These are phyloP conservation scores for Ceratina calcarata DNA, from an alignment of 1,140 invertebrate species.

Conservation along the genomic window DNA sequence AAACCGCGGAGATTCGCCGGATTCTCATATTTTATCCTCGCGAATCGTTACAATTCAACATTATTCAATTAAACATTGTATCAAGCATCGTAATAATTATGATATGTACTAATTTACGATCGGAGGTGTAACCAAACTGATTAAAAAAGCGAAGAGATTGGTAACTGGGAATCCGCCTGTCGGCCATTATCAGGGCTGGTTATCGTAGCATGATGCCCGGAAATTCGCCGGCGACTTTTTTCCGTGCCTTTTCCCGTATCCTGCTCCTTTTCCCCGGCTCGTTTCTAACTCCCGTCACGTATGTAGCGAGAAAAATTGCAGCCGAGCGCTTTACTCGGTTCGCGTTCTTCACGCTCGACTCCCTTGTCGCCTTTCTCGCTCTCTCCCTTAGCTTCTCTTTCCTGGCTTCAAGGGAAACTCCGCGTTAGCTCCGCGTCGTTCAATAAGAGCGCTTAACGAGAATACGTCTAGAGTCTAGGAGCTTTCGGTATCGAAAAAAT, in stretches of 20 bases:
- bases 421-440: constrained; percentile 41
- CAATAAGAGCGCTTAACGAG: constrained; percentile 36
- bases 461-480: neutral
- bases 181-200: constrained; percentile 44
- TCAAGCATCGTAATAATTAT: too few relatives aligned
- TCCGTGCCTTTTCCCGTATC: constrained; percentile 40
- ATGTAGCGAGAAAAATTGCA: constrained; percentile 82
- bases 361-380: constrained; percentile 40
- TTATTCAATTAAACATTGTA: too few relatives aligned
- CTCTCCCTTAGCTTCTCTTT: constrained; percentile 50
- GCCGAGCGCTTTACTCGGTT: constrained; percentile 80
- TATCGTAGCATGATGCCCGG: constrained; percentile 56
- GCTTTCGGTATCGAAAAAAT: neutral
- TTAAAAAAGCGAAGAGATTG: constrained; percentile 60
- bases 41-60: neutral
- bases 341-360: constrained; percentile 79
- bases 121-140: neutral
- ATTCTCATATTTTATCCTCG: constrained; percentile 25
- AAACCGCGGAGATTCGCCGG: constrained; percentile 15
- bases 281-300: constrained; percentile 80
- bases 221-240: constrained; percentile 67
- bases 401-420: constrained; percentile 19
- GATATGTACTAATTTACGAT: constrained; percentile 2
- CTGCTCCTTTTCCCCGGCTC: constrained; percentile 64
- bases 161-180: constrained; percentile 60